phyloP scores from a whole-genome alignment of 2,797 vertebrate genomes.

The Tarsius wallacei region DNA sequence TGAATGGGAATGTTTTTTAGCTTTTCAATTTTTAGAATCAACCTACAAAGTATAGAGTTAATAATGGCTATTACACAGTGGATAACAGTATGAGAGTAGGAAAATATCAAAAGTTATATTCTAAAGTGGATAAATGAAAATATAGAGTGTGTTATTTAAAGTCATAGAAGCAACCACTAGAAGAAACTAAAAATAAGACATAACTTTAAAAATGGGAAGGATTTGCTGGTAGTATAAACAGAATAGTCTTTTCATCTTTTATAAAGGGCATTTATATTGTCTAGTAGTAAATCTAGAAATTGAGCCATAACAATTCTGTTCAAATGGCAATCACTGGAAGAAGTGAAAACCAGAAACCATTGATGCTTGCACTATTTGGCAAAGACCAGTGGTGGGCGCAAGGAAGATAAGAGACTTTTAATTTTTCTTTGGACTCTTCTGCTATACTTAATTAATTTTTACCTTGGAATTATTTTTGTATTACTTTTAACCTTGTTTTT shows the following conservation, averaged over 20 bases:
- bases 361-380: neutral
- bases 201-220: neutral
- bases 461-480: neutral
- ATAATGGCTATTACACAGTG: constrained; percentile 3
- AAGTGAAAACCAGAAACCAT: neutral
- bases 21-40: constrained; percentile 59
- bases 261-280: neutral
- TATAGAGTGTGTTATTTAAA: neutral
- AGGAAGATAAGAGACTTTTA: neutral
- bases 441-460: neutral
- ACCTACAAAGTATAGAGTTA: neutral
- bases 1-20: neutral
- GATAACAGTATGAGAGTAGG: neutral
- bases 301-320: neutral
- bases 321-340: neutral
- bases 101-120: constrained; percentile 37
- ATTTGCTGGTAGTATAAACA: neutral
- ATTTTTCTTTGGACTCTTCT: neutral
- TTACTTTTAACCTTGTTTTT: constrained; percentile 30
- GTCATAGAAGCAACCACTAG: neutral
- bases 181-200: neutral
- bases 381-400: neutral
- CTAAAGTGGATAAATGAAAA: constrained; percentile 29
- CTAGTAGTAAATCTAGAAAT: constrained; percentile 27
- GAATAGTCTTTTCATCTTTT: neutral